These are phyloP conservation scores for Strigops habroptila DNA, from an alignment of 2,113 vertebrate genomes.

Conservation along the genomic window DNA sequence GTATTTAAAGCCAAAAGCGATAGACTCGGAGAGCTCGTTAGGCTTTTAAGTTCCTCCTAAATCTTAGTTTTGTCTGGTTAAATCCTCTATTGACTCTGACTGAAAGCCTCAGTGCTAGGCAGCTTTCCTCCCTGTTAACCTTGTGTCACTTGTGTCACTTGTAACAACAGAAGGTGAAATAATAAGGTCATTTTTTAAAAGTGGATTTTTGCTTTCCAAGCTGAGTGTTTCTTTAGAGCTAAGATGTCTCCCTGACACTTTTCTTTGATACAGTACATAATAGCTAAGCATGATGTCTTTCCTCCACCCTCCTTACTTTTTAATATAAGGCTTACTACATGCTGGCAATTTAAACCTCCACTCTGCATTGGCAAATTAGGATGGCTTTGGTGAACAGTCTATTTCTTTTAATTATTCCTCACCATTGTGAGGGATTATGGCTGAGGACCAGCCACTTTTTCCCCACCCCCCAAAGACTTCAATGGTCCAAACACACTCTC, in stretches of 20 bases:
- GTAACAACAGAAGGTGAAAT: conserved; percentile 6
- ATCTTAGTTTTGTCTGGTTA: conserved; percentile 1
- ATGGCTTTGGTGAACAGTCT: neutral
- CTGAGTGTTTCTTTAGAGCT: neutral
- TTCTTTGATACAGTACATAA: neutral
- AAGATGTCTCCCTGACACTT: neutral
- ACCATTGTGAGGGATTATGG: neutral
- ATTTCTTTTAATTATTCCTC: neutral
- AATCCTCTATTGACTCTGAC: neutral
- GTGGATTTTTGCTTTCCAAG: neutral
- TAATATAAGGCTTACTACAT: neutral
- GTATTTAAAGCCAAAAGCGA: neutral
- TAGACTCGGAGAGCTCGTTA: neutral
- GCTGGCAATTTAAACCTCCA: neutral
- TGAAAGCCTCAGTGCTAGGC: neutral
- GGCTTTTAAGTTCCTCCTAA: neutral
- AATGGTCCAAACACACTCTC: neutral
- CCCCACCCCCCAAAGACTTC: neutral
- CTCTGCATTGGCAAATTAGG: neutral
- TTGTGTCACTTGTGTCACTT: neutral
- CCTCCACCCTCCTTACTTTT: neutral
- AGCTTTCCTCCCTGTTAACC: conserved; percentile 1
- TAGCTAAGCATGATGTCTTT: neutral
- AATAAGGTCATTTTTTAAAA: neutral
- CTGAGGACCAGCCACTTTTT: neutral